Percentiles rank a stretch among this genome's conserved stretches.
Conservation (phyloP, 2,888 invertebrate genomes). For the Odiellus spinosus region DNA sequence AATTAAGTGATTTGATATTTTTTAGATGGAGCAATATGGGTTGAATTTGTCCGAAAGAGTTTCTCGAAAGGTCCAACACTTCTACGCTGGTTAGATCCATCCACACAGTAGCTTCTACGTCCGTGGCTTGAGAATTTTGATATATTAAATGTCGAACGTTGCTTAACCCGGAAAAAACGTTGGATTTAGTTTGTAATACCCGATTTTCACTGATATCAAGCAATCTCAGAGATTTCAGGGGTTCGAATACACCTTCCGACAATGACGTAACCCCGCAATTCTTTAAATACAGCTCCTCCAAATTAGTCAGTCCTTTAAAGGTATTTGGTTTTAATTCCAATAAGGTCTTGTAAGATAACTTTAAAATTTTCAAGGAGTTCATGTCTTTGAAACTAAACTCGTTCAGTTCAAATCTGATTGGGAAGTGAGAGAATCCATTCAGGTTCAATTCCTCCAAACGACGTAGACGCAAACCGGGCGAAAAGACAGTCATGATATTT, state of each 20-base stretch:
- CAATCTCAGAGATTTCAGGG: slow-evolving; percentile 7
- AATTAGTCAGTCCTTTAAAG: slow-evolving; percentile 9
- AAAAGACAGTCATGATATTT: background rate
- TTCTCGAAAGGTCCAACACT: slow-evolving; percentile 8
- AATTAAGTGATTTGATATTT: slow-evolving; percentile 7
- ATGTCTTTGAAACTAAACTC: background rate
- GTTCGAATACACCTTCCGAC: slow-evolving; percentile 9
- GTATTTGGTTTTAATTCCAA: slow-evolving; percentile 5
- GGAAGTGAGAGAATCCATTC: background rate
- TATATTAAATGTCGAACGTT: background rate
- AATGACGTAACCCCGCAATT: slow-evolving; percentile 6
- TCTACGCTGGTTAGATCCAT: slow-evolving; percentile 5
- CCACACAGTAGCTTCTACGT: slow-evolving; percentile 1
- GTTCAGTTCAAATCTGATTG: background rate
- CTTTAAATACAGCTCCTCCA: slow-evolving; percentile 9
- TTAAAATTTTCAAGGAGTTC: slow-evolving; percentile 5
- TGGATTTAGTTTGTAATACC: slow-evolving; percentile 8
- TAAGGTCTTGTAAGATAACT: slow-evolving; percentile 8
- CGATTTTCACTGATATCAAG: slow-evolving; percentile 13
- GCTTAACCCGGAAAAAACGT: slow-evolving; percentile 3
- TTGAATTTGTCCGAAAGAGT: slow-evolving; percentile 3
- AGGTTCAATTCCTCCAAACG: background rate
- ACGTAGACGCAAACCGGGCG: background rate
- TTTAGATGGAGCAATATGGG: slow-evolving; percentile 7
- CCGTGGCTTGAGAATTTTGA: background rate